Conservation (phyloP, 2,888 invertebrate species). For the Tryphoninae sp. region DNA sequence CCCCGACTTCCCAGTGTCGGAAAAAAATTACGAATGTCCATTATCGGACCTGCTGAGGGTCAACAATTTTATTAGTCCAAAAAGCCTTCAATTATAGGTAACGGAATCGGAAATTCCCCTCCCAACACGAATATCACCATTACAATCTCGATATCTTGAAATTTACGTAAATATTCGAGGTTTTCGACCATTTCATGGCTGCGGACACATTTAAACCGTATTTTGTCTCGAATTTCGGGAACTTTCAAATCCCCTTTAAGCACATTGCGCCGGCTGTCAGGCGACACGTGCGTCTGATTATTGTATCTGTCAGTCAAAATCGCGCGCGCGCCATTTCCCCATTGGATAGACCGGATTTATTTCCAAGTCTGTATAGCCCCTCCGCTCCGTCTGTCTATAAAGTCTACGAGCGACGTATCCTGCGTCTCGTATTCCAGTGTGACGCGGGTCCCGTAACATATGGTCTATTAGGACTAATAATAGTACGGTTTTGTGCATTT, state of each 20-base stretch:
- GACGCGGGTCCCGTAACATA: conserved; percentile 72
- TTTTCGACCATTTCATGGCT: too few relatives aligned
- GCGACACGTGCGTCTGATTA: conserved; percentile 56
- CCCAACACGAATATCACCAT: too few relatives aligned
- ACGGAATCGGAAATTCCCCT: too few relatives aligned
- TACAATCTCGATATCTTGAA: too few relatives aligned
- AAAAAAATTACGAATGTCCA: too few relatives aligned
- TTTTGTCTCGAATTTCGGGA: neutral
- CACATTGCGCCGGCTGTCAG: conserved; percentile 31
- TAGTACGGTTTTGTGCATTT: conserved; percentile 65
- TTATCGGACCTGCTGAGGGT: too few relatives aligned
- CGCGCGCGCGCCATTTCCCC: neutral
- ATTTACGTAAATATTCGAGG: too few relatives aligned
- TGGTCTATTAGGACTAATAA: conserved; percentile 80
- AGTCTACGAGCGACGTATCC: conserved; percentile 40
- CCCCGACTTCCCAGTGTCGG: too few relatives aligned
- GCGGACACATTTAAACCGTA: too few relatives aligned
- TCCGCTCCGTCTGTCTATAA: neutral
- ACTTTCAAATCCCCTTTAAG: neutral
- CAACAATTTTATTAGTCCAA: too few relatives aligned
- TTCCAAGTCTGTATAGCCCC: neutral
- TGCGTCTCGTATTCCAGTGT: conserved; percentile 43
- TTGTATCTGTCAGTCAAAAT: conserved; percentile 45
- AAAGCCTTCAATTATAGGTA: too few relatives aligned
- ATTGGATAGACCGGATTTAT: neutral